Evolutionary conservation across 2,113 vertebrate genomes (phyloP), one percentile per base, ranked within the genome.

Genomic region (Cepphus grylle): DNA sequence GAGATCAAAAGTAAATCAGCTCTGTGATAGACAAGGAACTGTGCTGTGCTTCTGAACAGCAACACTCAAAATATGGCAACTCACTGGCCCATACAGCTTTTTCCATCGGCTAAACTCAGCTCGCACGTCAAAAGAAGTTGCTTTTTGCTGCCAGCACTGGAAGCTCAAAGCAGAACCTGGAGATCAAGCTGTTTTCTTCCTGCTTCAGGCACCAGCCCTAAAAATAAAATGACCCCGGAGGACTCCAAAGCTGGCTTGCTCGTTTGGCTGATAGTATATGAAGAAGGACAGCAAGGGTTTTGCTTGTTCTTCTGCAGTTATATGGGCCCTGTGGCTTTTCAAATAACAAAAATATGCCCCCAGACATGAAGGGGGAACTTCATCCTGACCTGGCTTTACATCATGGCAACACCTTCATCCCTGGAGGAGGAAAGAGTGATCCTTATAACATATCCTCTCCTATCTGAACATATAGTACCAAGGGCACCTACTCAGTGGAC

Each of bases 141-240:
- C 23, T 65, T 88, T 40, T 92, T 89, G 29, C 74, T 95, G 82
- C 86, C 83, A 81, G 83, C 59, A 49, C 69, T 96, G 74, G 83
- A 92, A 96, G 84, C 62, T 90, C 83, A 88, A 65, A 86, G 83
- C 66, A 95, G 81, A 94, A 92, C 77, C 93, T 86, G 81, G 84
- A 93, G 93, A 94, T 96, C 85, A 94, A 69, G 81, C 93, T 95
- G 92, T 93, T 94, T 97, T 86, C 81, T 91, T 93, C 80, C 84
- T 86, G 81, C 93, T 96, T 96, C 81, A 96, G 88, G 91, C 92
- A 91, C 92, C 81, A 81, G 82, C 47, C 82, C 94, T 95, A 95
- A 97, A 95, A 97, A 96, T 96, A 96, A 96, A 91, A 85, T 74
- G 72, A 96, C 93, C 93, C 82, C 11, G 10, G 93, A 97, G 92